These are phyloP conservation scores for Acanthornis magna DNA, from an alignment of 2,797 vertebrate species.

Conservation along the genomic window DNA sequence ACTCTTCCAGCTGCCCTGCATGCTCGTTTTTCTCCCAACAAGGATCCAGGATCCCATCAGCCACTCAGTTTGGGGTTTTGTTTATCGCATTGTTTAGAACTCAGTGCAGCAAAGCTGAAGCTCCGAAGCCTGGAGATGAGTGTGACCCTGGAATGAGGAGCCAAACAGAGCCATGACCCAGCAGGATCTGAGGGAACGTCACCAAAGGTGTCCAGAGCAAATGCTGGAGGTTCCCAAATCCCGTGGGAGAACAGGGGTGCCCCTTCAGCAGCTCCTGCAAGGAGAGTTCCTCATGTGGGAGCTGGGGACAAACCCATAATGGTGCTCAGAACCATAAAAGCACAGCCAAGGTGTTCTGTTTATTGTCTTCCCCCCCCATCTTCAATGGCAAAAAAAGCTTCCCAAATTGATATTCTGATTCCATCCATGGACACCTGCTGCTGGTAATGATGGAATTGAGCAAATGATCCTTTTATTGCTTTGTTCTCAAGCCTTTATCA, in stretches of 20 bases:
- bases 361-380: not conserved
- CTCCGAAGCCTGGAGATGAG: not conserved
- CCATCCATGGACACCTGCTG: not conserved
- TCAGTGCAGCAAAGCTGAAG: too few species aligned
- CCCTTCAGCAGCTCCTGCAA: not conserved
- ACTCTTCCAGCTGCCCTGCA: not conserved
- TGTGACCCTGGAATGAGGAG: not conserved
- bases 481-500: not conserved
- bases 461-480: slow-evolving; percentile 14
- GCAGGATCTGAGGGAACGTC: too few species aligned
- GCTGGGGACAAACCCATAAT: fast-evolving
- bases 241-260: fast-evolving
- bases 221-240: not conserved
- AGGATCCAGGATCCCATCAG: not conserved
- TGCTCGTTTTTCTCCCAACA: fast-evolving
- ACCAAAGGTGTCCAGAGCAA: too few species aligned
- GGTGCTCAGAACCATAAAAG: not conserved
- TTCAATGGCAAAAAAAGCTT: not conserved
- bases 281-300: not conserved
- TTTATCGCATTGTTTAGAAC: not conserved
- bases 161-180: not conserved
- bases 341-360: not conserved
- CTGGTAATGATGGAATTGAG: slow-evolving; percentile 21
- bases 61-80: not conserved
- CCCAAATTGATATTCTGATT: not conserved